These are phyloP conservation scores for Rhopalosiphum nymphaeae DNA, from an alignment of 2,888 invertebrate genomes.

Conservation along the genomic window DNA sequence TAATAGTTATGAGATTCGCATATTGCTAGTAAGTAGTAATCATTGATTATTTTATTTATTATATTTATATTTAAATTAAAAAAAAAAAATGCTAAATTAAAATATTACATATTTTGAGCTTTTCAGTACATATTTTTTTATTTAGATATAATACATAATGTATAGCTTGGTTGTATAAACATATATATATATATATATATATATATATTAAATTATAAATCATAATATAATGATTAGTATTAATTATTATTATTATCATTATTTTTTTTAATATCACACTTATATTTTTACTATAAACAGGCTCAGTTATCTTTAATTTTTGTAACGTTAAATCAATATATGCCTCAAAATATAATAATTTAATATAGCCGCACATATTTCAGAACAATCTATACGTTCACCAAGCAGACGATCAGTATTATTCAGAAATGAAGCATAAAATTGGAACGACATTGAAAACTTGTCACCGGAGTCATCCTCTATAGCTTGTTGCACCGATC, in stretches of 20 bases:
- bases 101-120: not conserved
- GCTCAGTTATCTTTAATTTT: not conserved
- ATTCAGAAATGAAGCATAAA: not conserved
- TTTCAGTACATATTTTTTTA: not conserved
- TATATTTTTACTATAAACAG: no score
- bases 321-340: not conserved
- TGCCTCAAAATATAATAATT: not conserved
- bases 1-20: not conserved
- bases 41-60: not conserved
- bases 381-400: not conserved
- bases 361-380: not conserved
- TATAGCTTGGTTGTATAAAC: not conserved
- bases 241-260: no score
- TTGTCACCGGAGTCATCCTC: not conserved
- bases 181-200: not conserved
- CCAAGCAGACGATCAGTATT: not conserved
- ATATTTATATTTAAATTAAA: not conserved
- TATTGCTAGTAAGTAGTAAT: not conserved
- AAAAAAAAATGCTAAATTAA: not conserved
- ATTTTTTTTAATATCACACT: no score
- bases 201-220: not conserved
- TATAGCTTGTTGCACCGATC: not conserved
- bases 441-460: not conserved
- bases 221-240: not conserved
- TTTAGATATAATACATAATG: not conserved